Evolutionary conservation across 2,113 vertebrate species (phyloP), one percentile per base, ranked within the genome.

Genomic region (Tragelaphus scriptus): DNA sequence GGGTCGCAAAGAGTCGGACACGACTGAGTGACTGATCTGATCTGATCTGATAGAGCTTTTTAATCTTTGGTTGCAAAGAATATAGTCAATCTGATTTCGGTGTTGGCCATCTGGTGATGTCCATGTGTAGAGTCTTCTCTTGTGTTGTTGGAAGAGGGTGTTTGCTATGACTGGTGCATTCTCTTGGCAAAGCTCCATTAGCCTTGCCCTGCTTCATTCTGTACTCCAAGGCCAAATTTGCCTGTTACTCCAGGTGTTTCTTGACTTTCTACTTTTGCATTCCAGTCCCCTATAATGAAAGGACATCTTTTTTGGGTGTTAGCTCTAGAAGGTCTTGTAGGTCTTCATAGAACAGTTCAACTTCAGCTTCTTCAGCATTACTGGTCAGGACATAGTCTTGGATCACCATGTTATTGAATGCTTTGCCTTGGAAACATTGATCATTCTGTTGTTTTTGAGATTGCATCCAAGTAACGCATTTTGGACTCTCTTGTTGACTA

Each of bases 1-100:
- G n/a, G n/a, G n/a, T n/a, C n/a, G n/a, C n/a, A n/a, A n/a, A n/a
- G n/a, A n/a, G n/a, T n/a, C n/a, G n/a, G n/a, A n/a, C n/a, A n/a
- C n/a, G n/a, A n/a, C n/a, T n/a, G n/a, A n/a, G n/a, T n/a, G n/a
- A n/a, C n/a, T n/a, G n/a, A n/a, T n/a, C n/a, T n/a, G n/a, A n/a
- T n/a, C 65, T 0, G 0, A n/a, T 4, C n/a, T 1, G 17, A n/a
- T 65, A 65, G 32, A 68, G 16, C 7, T 68, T n/a, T 32, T 68
- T 32, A n/a, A 10, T n/a, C 32, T 68, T 19, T 68, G 17, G 32
- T n/a, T 68, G 32, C 16, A 68, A 68, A 19, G 16, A 68, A n/a
- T 16, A 68, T 68, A 36, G 36, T 68, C 17, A 68, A 36, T 36
- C 32, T 68, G 65, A 36, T 68, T 36, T 36, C 4, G 1, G 1